A percentile compares a stretch with the other conserved stretches of the same genome.
Conservation (phyloP, 2,113 vertebrate species). For the Naja naja region DNA sequence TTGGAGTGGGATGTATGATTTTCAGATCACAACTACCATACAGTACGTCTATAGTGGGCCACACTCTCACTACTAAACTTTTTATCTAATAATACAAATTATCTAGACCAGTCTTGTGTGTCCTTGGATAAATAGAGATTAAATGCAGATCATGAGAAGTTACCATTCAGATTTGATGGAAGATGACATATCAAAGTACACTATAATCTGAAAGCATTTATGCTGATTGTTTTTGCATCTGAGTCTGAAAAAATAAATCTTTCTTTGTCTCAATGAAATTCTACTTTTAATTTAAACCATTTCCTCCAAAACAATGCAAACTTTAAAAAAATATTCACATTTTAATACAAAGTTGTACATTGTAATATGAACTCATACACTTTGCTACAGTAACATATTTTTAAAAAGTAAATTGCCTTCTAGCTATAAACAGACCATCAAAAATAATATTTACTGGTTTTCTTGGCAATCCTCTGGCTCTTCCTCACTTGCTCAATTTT, state of each 20-base stretch:
- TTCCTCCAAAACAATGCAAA: neutral
- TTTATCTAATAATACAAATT: neutral
- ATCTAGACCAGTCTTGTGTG: neutral
- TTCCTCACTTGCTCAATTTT: constrained; percentile 40
- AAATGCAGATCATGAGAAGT: neutral
- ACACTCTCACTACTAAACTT: neutral
- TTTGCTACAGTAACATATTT: neutral
- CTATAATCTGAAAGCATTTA: neutral
- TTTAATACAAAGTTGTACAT: neutral
- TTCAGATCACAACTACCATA: no score
- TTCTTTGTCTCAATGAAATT: neutral
- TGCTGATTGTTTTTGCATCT: neutral
- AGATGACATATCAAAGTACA: neutral
- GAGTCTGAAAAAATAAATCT: neutral
- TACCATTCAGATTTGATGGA: neutral
- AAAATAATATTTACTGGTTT: constrained; percentile 53
- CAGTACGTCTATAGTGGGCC: no score
- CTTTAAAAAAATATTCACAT: neutral
- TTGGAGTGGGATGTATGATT: no score
- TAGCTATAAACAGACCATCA: constrained; percentile 19
- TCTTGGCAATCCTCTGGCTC: constrained; percentile 48
- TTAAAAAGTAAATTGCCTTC: neutral
- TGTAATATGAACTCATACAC: neutral
- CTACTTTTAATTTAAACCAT: neutral
- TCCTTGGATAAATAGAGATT: neutral